phyloP scores from a whole-genome alignment of 2,888 invertebrate species.

The Thecophora atra region DNA sequence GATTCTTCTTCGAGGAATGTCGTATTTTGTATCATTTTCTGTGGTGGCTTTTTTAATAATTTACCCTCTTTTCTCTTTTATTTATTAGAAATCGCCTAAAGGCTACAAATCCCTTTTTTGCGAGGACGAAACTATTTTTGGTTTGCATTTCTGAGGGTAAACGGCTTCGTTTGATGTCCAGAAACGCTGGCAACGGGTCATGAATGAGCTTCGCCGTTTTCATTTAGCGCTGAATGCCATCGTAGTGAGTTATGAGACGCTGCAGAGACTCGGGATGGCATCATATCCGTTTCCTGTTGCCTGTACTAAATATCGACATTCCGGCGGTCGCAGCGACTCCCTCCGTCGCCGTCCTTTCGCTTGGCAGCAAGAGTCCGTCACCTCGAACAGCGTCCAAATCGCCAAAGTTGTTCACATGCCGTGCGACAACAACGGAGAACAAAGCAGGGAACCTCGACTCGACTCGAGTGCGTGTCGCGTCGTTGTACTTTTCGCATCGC shows the following conservation, averaged over 20 bases:
- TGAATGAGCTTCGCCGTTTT: background rate
- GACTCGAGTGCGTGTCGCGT: too few relatives aligned
- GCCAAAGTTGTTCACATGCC: background rate
- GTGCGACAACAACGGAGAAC: background rate
- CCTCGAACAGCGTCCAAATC: background rate
- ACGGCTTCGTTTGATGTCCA: background rate
- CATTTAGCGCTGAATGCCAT: background rate
- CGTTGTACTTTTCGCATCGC: too few relatives aligned
- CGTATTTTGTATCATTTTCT: background rate
- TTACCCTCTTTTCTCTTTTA: background rate
- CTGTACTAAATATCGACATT: constrained; percentile 28
- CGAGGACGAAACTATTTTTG: background rate
- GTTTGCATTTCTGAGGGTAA: background rate
- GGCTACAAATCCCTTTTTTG: background rate
- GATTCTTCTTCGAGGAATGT: background rate
- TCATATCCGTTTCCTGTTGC: constrained; percentile 17
- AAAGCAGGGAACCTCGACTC: background rate
- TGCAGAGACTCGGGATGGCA: constrained; percentile 6
- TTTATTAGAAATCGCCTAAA: too few relatives aligned
- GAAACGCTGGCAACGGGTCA: background rate
- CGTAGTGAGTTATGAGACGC: background rate
- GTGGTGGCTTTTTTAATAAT: constrained; percentile 4
- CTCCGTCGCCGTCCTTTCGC: too few relatives aligned
- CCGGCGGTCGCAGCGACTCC: constrained; percentile 19
- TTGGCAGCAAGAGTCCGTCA: background rate